phyloP scores from a whole-genome alignment of 2,797 vertebrate genomes.

The Emydoidea blandingii region DNA sequence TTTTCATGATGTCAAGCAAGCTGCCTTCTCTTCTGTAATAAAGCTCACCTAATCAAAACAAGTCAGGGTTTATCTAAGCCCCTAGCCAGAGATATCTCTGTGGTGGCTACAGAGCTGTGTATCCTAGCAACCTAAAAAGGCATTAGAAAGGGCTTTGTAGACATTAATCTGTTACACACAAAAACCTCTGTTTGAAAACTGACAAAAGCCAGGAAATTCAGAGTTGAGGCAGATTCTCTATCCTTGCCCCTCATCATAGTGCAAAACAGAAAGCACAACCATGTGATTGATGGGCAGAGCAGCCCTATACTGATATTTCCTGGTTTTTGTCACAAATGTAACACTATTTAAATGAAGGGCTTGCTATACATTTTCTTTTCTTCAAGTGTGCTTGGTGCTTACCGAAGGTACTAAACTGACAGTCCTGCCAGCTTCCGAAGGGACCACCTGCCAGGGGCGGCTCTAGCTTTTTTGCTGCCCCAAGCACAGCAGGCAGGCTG shows the following conservation, averaged over 20 bases:
- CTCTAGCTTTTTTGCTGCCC: too few species aligned
- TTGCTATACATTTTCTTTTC: conserved; percentile 42
- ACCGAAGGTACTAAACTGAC: not conserved
- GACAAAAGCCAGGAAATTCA: conserved; percentile 59
- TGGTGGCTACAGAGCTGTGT: conserved; percentile 71
- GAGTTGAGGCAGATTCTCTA: conserved; percentile 37
- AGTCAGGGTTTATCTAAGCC: conserved; percentile 73
- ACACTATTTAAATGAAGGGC: conserved; percentile 50
- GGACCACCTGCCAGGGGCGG: fast-evolving
- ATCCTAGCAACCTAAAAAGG: conserved; percentile 81
- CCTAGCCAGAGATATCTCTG: conserved; percentile 66
- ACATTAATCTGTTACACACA: conserved; percentile 69
- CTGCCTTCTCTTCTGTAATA: conserved; percentile 28
- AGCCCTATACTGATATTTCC: conserved; percentile 40
- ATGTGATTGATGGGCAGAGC: conserved; percentile 45
- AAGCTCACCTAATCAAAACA: conserved; percentile 66
- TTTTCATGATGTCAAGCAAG: not conserved
- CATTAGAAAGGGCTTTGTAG: conserved; percentile 65
- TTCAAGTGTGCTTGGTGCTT: conserved; percentile 28
- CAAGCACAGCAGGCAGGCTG: too few species aligned
- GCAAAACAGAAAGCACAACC: conserved; percentile 63
- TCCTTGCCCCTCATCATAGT: conserved; percentile 8
- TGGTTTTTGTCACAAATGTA: conserved; percentile 33
- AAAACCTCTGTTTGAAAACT: conserved; percentile 33
- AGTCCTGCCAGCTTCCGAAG: not conserved